These are phyloP conservation scores for Dione juno DNA, from an alignment of 2,888 invertebrate species.

Conservation along the genomic window DNA sequence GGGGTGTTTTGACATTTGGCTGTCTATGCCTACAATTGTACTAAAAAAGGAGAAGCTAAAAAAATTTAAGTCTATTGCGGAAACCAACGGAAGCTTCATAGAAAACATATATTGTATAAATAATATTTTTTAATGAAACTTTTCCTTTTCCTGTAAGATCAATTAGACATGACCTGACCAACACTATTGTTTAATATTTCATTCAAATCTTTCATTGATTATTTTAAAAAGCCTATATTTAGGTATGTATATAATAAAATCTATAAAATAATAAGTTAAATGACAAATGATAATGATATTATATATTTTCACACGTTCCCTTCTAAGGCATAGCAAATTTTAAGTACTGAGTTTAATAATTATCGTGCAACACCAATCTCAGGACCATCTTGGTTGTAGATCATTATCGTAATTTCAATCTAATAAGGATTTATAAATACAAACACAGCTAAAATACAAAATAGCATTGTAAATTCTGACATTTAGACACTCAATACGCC, in stretches of 20 bases:
- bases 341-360: conserved; percentile 10
- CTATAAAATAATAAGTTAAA: not conserved
- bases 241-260: too few relatives aligned
- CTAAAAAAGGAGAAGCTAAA: too few relatives aligned
- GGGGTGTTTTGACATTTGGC: not conserved
- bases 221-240: too few relatives aligned
- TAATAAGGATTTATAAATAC: conserved; percentile 3
- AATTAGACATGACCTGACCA: too few relatives aligned
- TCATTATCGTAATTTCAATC: conserved; percentile 16
- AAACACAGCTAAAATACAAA: not conserved
- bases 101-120: too few relatives aligned
- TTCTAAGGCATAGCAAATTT: conserved; percentile 7
- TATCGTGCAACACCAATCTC: conserved; percentile 16
- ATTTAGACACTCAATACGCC: too few relatives aligned
- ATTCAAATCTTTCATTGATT: too few relatives aligned
- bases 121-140: too few relatives aligned
- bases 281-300: conserved; percentile 3
- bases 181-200: too few relatives aligned
- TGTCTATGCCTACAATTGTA: not conserved
- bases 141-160: too few relatives aligned
- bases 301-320: conserved; percentile 2
- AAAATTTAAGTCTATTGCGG: too few relatives aligned
- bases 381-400: conserved; percentile 6
- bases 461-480: not conserved
- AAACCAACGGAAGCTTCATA: too few relatives aligned